Base-by-base conservation (phyloP, 1,140 invertebrate species). In the Dendroctonus valens region DNA sequence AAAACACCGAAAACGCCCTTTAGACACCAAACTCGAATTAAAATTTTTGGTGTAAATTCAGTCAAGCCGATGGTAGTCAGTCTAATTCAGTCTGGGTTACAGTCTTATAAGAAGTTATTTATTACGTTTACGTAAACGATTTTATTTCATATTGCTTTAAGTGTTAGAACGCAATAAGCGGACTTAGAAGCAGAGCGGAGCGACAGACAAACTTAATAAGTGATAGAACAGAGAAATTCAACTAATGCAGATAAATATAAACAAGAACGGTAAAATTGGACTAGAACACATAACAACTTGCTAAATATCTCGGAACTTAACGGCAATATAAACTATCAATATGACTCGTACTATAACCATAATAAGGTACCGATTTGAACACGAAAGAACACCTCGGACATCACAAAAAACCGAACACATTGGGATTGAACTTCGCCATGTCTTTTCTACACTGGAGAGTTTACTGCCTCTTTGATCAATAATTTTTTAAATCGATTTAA, bases 391-490 rank as follows among this genome's bases (percentile, higher is more conserved):
- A 71, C 54, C 59, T 58, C 70, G 49, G 42, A 69, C 66, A 73
- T 74, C 74, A 75, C 74, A 70, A 73, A 70, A 69, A 71, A 48
- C 58, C 63, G 74, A 75, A 75, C 72, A 75, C 73, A 74, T 73
- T 70, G 67, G 68, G 69, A 65, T 69, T 71, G 68, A 72, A 57
- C 26, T 38, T 46, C 26, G 41, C 63, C 53, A 41, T 65, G 67
- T 7, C 37, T 41, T 57, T 64, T 41, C 12, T 39, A 73, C 70
- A 69, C 69, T 70, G 52, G 40, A 62, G 65, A 61, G 54, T 62
- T 64, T 67, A 41, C 64, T 66, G 63, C 50, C 54, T 67, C 67
- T 67, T 59, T 67, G 69, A 75, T 75, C 73, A 70, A 75, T 75
- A 75, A 64, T 72, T 75, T 67, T 67, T 54, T 51, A 65, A 69